These are phyloP conservation scores for Drosophila navojoa DNA, from an alignment of 1,140 invertebrate genomes.

Conservation along the genomic window DNA sequence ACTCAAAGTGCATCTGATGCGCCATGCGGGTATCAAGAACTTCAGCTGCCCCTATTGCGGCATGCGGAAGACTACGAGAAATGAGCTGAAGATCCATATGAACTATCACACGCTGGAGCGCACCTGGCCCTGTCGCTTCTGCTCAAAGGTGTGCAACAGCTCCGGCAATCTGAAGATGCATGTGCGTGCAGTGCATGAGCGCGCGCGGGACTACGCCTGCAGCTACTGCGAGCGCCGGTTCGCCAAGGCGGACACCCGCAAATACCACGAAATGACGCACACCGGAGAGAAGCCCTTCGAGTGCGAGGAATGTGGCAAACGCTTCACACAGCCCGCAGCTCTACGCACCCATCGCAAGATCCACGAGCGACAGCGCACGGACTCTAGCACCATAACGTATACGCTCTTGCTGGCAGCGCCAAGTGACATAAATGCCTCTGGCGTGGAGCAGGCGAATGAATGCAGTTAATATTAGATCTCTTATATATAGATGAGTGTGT, in stretches of 20 bases:
- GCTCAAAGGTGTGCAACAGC: conserved; percentile 70
- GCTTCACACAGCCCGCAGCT: conserved; percentile 71
- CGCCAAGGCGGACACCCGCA: conserved; percentile 69
- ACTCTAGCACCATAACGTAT: neutral
- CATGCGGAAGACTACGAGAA: conserved; percentile 69
- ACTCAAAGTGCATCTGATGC: conserved; percentile 71
- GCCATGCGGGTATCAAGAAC: conserved; percentile 77
- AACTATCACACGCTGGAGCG: conserved; percentile 77
- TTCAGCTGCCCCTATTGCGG: conserved; percentile 76
- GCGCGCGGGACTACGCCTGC: conserved; percentile 63
- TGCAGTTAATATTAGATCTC: neutral
- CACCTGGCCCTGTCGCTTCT: conserved; percentile 67
- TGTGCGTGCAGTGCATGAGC: conserved; percentile 67
- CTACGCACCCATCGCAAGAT: conserved; percentile 67
- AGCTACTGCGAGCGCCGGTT: conserved; percentile 68
- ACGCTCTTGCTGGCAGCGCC: conserved; percentile 13
- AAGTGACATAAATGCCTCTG: neutral
- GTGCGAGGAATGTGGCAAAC: conserved; percentile 62
- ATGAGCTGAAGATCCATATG: conserved; percentile 73
- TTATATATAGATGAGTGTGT: no score
- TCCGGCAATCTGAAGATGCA: conserved; percentile 73
- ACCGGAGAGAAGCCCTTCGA: conserved; percentile 84
- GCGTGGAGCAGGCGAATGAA: neutral
- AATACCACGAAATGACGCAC: conserved; percentile 81
- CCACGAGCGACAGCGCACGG: conserved; percentile 46